Percentiles rank a stretch among this genome's conserved stretches.
Conservation (phyloP, 2,113 vertebrate genomes). For the Cepphus grylle region DNA sequence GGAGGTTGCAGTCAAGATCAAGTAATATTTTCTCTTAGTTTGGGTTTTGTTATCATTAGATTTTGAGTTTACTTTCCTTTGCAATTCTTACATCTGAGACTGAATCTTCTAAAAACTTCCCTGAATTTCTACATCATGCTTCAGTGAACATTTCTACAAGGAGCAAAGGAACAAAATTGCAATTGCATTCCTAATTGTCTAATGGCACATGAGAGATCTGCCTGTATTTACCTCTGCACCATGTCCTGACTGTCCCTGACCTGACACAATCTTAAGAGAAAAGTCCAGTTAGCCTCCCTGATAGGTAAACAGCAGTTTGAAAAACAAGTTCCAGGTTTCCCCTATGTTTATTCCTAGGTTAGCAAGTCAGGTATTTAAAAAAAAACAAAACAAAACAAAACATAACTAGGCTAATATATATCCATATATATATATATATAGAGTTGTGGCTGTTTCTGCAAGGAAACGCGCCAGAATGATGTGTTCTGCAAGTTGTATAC, state of each 20-base stretch:
- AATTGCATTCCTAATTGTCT: background rate
- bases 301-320: background rate
- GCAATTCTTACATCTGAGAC: background rate
- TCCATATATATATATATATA: background rate
- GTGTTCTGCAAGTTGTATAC: background rate
- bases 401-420: background rate
- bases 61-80: background rate
- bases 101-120: background rate
- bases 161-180: background rate
- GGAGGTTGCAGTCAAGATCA: background rate
- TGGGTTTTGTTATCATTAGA: background rate
- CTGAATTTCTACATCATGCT: background rate
- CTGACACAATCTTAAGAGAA: background rate
- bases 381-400: background rate
- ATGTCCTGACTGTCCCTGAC: background rate
- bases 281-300: background rate
- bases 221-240: background rate
- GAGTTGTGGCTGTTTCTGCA: background rate
- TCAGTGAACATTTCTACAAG: background rate
- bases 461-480: background rate
- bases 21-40: background rate
- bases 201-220: background rate
- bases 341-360: background rate
- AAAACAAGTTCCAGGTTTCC: background rate
- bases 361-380: background rate